These are phyloP conservation scores for Chaetodon auriga DNA, from an alignment of 2,113 vertebrate species.

Conservation along the genomic window DNA sequence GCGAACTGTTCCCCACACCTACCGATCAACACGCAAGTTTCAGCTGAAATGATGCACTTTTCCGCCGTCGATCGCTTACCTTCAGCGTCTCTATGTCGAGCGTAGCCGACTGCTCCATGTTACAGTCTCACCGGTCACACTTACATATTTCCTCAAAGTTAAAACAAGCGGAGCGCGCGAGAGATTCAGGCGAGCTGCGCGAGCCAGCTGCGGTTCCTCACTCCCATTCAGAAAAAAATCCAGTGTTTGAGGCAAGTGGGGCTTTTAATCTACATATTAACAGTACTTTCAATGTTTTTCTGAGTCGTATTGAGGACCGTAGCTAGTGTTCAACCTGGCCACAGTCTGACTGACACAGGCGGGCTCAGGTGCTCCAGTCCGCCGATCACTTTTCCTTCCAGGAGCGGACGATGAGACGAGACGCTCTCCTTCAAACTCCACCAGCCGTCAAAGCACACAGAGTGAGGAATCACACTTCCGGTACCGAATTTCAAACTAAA, in stretches of 20 bases:
- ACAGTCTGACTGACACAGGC: not conserved
- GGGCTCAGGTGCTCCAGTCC: conserved; percentile 5
- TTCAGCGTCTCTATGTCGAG: conserved; percentile 78
- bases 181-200: not conserved
- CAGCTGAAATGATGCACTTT: not conserved
- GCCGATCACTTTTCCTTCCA: conserved; percentile 24
- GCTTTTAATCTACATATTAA: not conserved
- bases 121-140: conserved; percentile 43
- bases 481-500: conserved; percentile 29
- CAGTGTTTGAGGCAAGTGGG: accelerated
- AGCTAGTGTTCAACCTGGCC: not conserved
- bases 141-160: conserved; percentile 78
- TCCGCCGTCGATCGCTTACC: conserved; percentile 53
- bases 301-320: accelerated
- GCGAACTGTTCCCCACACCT: too few relatives aligned
- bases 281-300: not conserved
- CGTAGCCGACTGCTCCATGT: conserved; percentile 79
- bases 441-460: not conserved
- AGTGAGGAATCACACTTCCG: not conserved
- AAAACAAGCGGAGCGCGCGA: conserved; percentile 9
- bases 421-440: conserved; percentile 36
- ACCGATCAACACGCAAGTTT: not conserved
- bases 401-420: not conserved
- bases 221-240: not conserved
- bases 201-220: not conserved